These are phyloP conservation scores for Drosophila mimica DNA, from an alignment of 2,888 invertebrate species.

Conservation along the genomic window DNA sequence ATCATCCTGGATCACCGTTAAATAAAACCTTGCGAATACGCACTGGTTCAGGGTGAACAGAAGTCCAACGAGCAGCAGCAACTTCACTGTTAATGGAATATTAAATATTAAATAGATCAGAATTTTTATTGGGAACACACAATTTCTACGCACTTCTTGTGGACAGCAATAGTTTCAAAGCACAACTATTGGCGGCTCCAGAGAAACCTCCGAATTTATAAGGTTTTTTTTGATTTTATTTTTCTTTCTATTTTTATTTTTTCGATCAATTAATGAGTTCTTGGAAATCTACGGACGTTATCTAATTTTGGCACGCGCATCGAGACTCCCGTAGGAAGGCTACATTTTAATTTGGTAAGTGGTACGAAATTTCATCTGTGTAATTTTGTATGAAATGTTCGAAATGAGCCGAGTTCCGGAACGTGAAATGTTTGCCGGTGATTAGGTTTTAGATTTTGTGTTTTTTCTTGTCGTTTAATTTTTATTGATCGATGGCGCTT, in stretches of 20 bases:
- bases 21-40: neutral
- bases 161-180: slow-evolving; percentile 11
- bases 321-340: slow-evolving; percentile 34
- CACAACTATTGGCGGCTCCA: slow-evolving; percentile 36
- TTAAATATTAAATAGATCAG: neutral
- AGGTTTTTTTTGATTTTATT: slow-evolving; percentile 16
- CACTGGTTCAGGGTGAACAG: slow-evolving; percentile 28
- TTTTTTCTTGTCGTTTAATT: neutral
- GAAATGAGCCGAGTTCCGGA: neutral
- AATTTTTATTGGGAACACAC: neutral
- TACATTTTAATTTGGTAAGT: slow-evolving; percentile 59
- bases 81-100: slow-evolving; percentile 34
- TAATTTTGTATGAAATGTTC: neutral
- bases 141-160: slow-evolving; percentile 51
- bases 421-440: neutral
- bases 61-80: slow-evolving; percentile 30
- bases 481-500: neutral
- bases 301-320: slow-evolving; percentile 57
- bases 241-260: slow-evolving; percentile 24
- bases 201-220: slow-evolving; percentile 57
- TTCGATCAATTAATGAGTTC: slow-evolving; percentile 51
- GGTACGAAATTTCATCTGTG: slow-evolving; percentile 21
- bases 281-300: slow-evolving; percentile 45
- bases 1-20: neutral
- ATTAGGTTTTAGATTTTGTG: neutral